phyloP scores from a whole-genome alignment of 2,113 vertebrate species.

The Xiphorhynchus elegans region DNA sequence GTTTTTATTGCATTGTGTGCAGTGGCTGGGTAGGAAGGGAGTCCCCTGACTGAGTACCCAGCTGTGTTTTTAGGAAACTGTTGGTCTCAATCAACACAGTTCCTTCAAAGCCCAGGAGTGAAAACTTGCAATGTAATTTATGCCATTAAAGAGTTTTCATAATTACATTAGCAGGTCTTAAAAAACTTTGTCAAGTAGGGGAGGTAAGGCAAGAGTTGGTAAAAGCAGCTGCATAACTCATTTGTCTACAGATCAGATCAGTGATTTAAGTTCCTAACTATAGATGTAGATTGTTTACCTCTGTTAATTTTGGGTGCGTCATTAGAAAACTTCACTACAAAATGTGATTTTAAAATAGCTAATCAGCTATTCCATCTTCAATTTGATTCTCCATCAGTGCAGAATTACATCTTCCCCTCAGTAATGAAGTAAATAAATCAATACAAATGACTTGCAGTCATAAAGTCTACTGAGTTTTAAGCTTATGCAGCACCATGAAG shows the following conservation, averaged over 20 bases:
- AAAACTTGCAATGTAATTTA: background rate
- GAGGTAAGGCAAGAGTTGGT: background rate
- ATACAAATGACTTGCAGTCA: constrained; percentile 30
- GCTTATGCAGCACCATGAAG: background rate
- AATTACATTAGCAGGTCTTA: background rate
- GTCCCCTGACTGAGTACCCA: background rate
- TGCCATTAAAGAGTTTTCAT: background rate
- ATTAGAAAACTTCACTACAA: background rate
- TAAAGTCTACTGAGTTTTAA: constrained; percentile 6
- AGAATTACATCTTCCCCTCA: constrained; percentile 1
- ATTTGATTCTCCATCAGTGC: background rate
- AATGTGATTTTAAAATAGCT: constrained; percentile 13
- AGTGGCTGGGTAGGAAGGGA: background rate
- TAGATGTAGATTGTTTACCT: background rate
- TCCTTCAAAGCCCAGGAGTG: background rate
- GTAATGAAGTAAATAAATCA: constrained; percentile 39
- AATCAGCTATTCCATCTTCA: background rate
- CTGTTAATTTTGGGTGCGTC: background rate
- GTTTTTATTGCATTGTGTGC: background rate
- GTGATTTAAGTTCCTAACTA: background rate
- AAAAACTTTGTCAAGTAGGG: background rate
- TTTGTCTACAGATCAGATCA: background rate
- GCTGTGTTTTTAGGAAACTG: background rate
- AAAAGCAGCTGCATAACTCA: background rate
- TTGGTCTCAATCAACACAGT: background rate